Evolutionary conservation across 2,888 invertebrate genomes (phyloP), one percentile per base, ranked within the genome.

Genomic region (Watsonalla binaria): DNA sequence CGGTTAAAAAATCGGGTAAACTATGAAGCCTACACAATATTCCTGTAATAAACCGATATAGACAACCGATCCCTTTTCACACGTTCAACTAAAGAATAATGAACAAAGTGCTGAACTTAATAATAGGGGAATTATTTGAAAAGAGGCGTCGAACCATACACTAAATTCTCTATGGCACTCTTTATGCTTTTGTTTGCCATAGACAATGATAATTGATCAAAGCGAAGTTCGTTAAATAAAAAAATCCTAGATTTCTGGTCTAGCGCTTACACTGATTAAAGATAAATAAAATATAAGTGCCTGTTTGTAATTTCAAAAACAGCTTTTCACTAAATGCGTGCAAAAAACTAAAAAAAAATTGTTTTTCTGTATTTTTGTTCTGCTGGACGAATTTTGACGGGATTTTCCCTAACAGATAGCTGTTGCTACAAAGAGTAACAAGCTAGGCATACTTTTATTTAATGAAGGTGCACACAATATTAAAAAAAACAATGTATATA

Each of bases 131-230:
- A 11, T 42, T 11, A 11, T 11, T 11, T 42, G 42, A 42, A 42
- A 42, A 11, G 60, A 71, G 73, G 72, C 71, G 73, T 72, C 65
- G 68, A 65, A 72, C 70, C 71, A 70, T 68, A 71, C 68, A 64
- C 54, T 54, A 65, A 62, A 51, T 72, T 72, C 72, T 72, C 72
- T 72, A 72, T 72, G 63, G 54, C 35, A 54, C 61, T 66, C 66
- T 66, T 65, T 65, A 69, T 65, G 49, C 57, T 46, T 63, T 60
- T 65, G 68, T 72, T 70, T 62, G 54, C 51, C 42, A 42, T 42
- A 42, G 42, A 42, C 42, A 42, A 42, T 42, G 42, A 42, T 42
- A 11, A 42, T 42, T 11, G 42, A 11, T 11, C 42, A 11, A 11
- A 11, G 42, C 42, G 11, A 11, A 42, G 11, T 42, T 42, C 5